Evolutionary conservation across 1,140 invertebrate species (phyloP), one percentile per base, ranked within the genome.

Genomic region (Amyelois transitella): DNA sequence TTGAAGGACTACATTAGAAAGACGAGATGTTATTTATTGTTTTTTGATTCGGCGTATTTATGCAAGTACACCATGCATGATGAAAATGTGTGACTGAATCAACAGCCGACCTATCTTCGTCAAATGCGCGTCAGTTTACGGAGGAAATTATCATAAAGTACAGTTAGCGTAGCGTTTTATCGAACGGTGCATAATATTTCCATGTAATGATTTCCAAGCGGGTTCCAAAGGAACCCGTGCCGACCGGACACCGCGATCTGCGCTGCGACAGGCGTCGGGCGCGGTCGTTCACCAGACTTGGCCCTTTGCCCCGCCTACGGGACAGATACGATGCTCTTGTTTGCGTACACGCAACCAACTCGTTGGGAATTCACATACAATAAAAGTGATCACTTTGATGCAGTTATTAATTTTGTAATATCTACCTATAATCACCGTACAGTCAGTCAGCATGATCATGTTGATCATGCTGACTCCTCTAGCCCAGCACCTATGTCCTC

Each of bases 281-380:
- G 62, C 62, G 69, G 72, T 76, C 70, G 67, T 74, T 80, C 75
- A 74, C 72, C 69, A 73, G 60, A 28, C 38, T 49, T 62, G 53
- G 62, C 61, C 66, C 69, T 69, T 69, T 66, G 66, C 66, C 54
- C 64, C 64, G 63, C 65, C 65, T 69, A 69, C 66, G 49, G 57
- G 47, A 50, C 44, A 48, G 45, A 61, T 56, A 55, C 43, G 24
- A 14, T 38, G 32, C 32, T 6, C 12, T 12, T 38, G 32, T 38
- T 12, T 38, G 32, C 32, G n/a, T 14, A 38, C 32, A 38, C 12
- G 32, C 12, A 14, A n/a, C 32, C 32, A 38, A 38, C 12, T 14
- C n/a, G 32, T 38, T 14, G 17, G n/a, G 17, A 38, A 38, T 14
- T 8, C n/a, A 14, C 32, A 14, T 14, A n/a, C 32, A 38, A 14